A percentile compares a stretch with the other conserved stretches of the same genome.
These are phyloP conservation scores for Willowsia nigromaculata DNA, from an alignment of 2,888 invertebrate genomes.

Conservation along the genomic window DNA sequence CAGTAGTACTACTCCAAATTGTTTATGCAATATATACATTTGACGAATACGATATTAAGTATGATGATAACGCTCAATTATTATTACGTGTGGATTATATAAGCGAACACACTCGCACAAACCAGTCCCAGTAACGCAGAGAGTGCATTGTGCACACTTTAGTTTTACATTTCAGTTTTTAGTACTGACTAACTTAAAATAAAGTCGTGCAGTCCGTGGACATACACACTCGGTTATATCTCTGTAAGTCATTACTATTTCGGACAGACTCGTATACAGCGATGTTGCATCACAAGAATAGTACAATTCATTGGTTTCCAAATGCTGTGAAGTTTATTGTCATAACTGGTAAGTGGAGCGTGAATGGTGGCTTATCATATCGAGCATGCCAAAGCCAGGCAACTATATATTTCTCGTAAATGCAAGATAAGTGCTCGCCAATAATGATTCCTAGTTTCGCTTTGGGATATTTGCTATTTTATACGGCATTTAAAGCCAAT, in stretches of 20 bases:
- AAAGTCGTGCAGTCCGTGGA: neutral
- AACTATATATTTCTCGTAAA: neutral
- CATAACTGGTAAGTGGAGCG: slow-evolving; percentile 34
- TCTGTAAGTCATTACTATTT: neutral
- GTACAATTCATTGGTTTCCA: neutral
- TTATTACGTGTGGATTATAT: neutral
- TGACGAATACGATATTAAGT: neutral
- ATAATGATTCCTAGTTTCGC: neutral
- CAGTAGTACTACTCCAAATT: neutral
- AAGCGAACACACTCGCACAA: neutral
- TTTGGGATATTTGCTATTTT: neutral
- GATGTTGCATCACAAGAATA: neutral
- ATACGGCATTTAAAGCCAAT: too few species aligned
- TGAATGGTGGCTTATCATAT: slow-evolving; percentile 8
- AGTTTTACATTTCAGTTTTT: neutral
- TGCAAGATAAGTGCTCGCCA: slow-evolving; percentile 5
- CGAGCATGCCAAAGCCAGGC: neutral
- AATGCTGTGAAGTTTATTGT: slow-evolving; percentile 29
- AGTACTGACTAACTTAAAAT: slow-evolving; percentile 3
- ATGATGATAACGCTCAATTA: slow-evolving; percentile 15
- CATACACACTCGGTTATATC: neutral
- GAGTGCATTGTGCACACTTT: neutral
- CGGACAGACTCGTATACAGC: neutral
- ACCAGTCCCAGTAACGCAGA: neutral
- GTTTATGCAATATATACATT: neutral